phyloP scores from a whole-genome alignment of 1,140 invertebrate genomes.

The Trypoxylus dichotomus region DNA sequence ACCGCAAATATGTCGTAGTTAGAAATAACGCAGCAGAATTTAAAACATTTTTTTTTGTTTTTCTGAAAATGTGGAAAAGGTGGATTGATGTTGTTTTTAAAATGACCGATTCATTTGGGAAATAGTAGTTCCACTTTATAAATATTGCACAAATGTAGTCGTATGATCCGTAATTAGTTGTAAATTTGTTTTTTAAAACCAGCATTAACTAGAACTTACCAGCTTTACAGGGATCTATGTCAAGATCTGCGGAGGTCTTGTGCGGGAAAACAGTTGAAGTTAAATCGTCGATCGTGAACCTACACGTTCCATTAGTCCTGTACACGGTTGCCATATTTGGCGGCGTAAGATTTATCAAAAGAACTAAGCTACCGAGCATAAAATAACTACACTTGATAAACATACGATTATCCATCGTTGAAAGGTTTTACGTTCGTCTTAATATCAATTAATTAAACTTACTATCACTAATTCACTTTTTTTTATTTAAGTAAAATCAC shows the following conservation, averaged over 20 bases:
- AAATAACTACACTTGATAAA: neutral
- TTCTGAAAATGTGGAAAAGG: too few relatives aligned
- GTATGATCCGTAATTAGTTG: too few relatives aligned
- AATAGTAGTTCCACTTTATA: too few relatives aligned
- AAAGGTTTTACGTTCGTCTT: neutral
- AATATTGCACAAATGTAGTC: too few relatives aligned
- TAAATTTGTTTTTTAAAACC: too few relatives aligned
- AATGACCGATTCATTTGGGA: too few relatives aligned
- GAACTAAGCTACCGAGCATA: neutral
- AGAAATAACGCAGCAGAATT: too few relatives aligned
- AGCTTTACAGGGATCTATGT: slow-evolving; percentile 84
- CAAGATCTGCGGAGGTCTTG: slow-evolving; percentile 72
- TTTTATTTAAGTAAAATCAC: slow-evolving; percentile 12
- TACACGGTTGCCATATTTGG: neutral
- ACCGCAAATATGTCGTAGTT: too few relatives aligned
- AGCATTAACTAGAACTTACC: slow-evolving; percentile 59
- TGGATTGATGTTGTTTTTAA: too few relatives aligned
- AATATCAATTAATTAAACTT: neutral
- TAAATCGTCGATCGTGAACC: slow-evolving; percentile 72
- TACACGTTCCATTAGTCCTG: slow-evolving; percentile 49
- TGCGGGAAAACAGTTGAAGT: slow-evolving; percentile 64
- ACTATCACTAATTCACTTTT: neutral
- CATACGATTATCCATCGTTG: neutral
- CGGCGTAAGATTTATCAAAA: slow-evolving; percentile 4
- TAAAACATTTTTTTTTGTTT: too few relatives aligned